Evolutionary conservation across 2,113 vertebrate species (phyloP).

Genomic region (Leucosticte australis): DNA sequence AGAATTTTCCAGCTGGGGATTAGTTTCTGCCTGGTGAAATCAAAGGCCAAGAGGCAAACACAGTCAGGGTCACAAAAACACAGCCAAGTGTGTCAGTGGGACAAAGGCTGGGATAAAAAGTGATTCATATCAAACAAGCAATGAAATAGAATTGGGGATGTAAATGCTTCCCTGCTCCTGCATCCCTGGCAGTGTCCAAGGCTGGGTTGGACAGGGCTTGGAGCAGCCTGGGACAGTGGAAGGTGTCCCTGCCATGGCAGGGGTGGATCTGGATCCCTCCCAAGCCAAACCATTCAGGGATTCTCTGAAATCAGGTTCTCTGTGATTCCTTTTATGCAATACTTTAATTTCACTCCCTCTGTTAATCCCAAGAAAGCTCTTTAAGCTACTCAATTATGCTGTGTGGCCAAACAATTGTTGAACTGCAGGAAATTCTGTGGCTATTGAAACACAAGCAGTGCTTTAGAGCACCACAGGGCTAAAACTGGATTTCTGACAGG

Average conservation of each 20-base stretch:
- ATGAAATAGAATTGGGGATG: background rate
- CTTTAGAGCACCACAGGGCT: background rate
- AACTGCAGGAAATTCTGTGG: background rate
- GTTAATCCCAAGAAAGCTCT: background rate
- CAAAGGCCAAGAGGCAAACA: background rate
- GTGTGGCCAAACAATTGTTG: background rate
- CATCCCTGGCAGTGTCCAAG: background rate
- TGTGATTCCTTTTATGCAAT: background rate
- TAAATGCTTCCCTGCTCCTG: background rate
- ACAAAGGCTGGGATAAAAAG: background rate
- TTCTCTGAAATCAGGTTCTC: background rate
- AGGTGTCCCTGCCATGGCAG: background rate
- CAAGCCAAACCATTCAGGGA: background rate
- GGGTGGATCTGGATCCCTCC: fast-evolving
- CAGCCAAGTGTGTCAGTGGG: background rate
- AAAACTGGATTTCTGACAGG: background rate
- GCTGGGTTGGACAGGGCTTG: background rate
- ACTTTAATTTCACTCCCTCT: background rate
- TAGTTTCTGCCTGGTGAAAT: background rate
- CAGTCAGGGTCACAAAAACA: background rate
- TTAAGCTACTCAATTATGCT: background rate
- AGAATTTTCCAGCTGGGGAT: background rate
- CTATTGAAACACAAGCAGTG: background rate
- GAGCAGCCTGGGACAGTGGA: background rate
- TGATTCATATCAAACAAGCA: background rate